phyloP scores from a whole-genome alignment of 2,113 vertebrate genomes.

The Vicugna pacos region DNA sequence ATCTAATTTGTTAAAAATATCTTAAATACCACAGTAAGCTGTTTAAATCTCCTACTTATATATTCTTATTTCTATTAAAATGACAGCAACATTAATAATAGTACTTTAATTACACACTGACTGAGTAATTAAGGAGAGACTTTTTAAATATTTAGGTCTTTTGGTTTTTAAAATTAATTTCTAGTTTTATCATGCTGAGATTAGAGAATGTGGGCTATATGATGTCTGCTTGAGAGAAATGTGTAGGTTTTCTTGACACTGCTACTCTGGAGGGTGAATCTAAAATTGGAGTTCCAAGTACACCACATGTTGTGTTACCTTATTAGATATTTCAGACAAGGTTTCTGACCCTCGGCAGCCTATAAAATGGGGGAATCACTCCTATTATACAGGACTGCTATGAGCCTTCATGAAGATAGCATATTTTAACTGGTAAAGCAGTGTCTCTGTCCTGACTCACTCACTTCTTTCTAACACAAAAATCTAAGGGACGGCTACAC shows the following conservation, averaged over 20 bases:
- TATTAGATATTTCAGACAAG: conserved; percentile 11
- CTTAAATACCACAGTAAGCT: neutral
- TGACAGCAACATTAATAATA: neutral
- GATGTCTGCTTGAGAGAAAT: neutral
- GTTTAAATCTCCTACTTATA: neutral
- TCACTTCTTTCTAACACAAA: conserved; percentile 17
- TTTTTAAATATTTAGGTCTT: neutral
- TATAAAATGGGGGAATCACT: conserved; percentile 1
- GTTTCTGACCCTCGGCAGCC: conserved; percentile 2
- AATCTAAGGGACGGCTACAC: neutral
- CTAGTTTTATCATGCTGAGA: conserved; percentile 5
- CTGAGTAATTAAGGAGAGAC: neutral
- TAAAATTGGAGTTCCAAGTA: conserved; percentile 9
- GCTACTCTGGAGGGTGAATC: neutral
- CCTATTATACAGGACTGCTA: neutral
- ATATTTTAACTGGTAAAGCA: conserved; percentile 40
- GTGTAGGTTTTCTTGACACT: neutral
- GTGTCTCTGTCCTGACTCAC: neutral
- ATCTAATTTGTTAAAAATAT: neutral
- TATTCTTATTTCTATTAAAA: conserved; percentile 1
- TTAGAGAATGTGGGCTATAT: neutral
- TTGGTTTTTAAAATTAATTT: neutral
- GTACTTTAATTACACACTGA: neutral
- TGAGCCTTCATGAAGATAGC: neutral
- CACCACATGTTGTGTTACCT: neutral